Percentiles rank a stretch among this genome's conserved stretches.
phyloP scores from a whole-genome alignment of 2,888 invertebrate species.

The Heteropelma amictum region DNA sequence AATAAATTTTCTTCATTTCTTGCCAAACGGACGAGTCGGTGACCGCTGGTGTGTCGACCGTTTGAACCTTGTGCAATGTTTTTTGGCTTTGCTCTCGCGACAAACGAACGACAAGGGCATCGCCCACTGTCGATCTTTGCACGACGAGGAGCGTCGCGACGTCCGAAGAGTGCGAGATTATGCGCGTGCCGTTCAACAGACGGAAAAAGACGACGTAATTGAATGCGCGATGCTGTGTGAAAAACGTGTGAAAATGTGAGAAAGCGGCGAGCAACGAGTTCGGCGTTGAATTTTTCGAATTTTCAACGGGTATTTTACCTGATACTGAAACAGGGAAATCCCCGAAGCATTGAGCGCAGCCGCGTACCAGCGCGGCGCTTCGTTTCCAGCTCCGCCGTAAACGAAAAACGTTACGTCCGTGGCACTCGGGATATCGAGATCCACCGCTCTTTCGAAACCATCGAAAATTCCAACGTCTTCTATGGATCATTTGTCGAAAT shows the following conservation, averaged over 20 bases:
- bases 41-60: slow-evolving; percentile 43
- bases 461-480: slow-evolving; percentile 59
- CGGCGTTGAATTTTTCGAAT: background rate
- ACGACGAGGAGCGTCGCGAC: slow-evolving; percentile 58
- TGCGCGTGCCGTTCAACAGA: slow-evolving; percentile 50
- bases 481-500: background rate
- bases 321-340: slow-evolving; percentile 56
- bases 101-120: slow-evolving; percentile 41
- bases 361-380: slow-evolving; percentile 55
- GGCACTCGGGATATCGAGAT: slow-evolving; percentile 37
- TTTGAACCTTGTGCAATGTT: slow-evolving; percentile 54
- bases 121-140: slow-evolving; percentile 41
- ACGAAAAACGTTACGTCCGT: slow-evolving; percentile 60
- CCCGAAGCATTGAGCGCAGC: slow-evolving; percentile 54
- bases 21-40: slow-evolving; percentile 63
- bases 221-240: slow-evolving; percentile 40
- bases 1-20: slow-evolving; percentile 67
- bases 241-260: background rate
- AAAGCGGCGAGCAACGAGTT: background rate
- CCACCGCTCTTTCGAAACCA: slow-evolving; percentile 52
- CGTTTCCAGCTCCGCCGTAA: slow-evolving; percentile 31
- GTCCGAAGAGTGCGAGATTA: slow-evolving; percentile 56
- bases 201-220: slow-evolving; percentile 33
- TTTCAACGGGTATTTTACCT: too few species aligned
- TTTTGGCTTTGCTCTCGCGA: background rate